Evolutionary conservation across 2,113 vertebrate species (phyloP), one percentile per base, ranked within the genome.

Genomic region (Colaptes auratus): DNA sequence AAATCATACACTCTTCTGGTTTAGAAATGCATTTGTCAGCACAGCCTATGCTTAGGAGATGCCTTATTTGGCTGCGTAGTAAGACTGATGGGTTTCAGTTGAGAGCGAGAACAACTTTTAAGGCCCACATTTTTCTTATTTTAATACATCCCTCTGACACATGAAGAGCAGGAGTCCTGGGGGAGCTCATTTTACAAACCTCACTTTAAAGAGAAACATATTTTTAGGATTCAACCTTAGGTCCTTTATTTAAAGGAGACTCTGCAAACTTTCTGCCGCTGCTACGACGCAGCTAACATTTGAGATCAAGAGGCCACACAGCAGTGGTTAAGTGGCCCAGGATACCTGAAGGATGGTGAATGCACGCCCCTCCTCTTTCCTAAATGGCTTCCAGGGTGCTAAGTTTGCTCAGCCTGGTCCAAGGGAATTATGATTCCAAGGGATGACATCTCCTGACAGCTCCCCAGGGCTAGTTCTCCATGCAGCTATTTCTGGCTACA

Each of bases 21-120:
- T 97, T 96, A 98, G 98, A 98, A 98, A 98, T 97, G 96, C 91
- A 96, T 98, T 96, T 96, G 90, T 96, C 97, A 97, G 96, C 96
- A 95, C 85, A 90, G 94, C 92, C 35, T 89, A 92, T 70, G 95
- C 86, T 90, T 86, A 86, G 92, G 96, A 96, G 95, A 97, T 4
- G 8, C 65, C 31, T 77, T 83, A 85, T 94, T 95, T 95, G 89
- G 96, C 83, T 88, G 86, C 67, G 73, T 59, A 89, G 94, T 95
- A 95, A 96, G 90, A 96, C 96, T 94, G 78, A 93, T 83, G 77
- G 86, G 76, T 96, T 93, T 76, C 94, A 96, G 71, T 92, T 96
- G 91, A 90, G 96, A 94, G 95, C 94, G 97, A 96, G 86, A 64
- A 95, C 67, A 96, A 93, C 65, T 96, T 93, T 91, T 96, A 93